Conservation (phyloP, 1,140 invertebrate species). For the Ceratitis capitata region DNA sequence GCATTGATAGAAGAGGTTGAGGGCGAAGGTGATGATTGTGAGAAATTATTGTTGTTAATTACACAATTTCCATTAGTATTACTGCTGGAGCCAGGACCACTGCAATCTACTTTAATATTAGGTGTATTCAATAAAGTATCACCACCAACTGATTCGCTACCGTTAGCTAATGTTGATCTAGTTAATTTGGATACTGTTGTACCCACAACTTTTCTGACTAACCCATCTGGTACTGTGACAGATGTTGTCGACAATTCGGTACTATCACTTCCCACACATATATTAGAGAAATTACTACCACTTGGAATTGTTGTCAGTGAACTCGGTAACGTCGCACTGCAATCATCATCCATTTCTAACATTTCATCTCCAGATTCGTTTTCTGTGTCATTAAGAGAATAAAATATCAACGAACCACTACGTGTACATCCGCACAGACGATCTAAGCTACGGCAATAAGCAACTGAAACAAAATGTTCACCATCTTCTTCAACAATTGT, state of each 20-base stretch:
- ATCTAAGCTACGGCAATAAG: slow-evolving; percentile 84
- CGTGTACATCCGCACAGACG: slow-evolving; percentile 83
- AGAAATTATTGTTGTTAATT: background rate
- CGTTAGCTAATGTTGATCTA: background rate
- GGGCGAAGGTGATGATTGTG: slow-evolving; percentile 42
- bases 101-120: slow-evolving; percentile 41
- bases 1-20: slow-evolving; percentile 40
- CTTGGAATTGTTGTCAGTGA: background rate
- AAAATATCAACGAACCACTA: slow-evolving; percentile 83
- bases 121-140: slow-evolving; percentile 49
- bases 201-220: background rate
- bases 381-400: slow-evolving; percentile 76
- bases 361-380: slow-evolving; percentile 76
- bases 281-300: background rate
- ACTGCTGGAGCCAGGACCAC: background rate
- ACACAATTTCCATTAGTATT: background rate
- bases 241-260: background rate
- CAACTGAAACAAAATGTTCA: slow-evolving; percentile 78
- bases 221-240: background rate
- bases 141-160: background rate
- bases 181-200: background rate
- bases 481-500: slow-evolving; percentile 73
- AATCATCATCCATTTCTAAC: slow-evolving; percentile 71
- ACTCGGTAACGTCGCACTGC: background rate
- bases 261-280: background rate